Evolutionary conservation across 2,888 invertebrate genomes (phyloP).

Genomic region (Salticus scenicus): DNA sequence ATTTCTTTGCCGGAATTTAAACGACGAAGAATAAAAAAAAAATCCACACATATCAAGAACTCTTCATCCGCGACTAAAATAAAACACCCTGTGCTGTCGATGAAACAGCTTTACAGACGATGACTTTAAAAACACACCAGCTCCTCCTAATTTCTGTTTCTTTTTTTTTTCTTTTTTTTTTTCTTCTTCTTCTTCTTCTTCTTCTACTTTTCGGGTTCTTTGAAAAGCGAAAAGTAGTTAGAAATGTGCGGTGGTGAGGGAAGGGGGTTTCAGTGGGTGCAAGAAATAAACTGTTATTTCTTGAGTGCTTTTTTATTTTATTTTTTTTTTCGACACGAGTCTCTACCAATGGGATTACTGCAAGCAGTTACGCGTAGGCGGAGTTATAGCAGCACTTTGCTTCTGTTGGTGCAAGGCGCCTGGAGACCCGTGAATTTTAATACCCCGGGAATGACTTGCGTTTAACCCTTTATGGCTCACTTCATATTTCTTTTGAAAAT

Average conservation of each 20-base stretch:
- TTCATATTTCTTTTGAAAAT: too few relatives aligned
- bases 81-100: slow-evolving; percentile 7
- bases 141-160: neutral
- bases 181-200: neutral
- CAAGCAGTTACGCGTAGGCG: slow-evolving; percentile 57
- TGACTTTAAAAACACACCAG: slow-evolving; percentile 40
- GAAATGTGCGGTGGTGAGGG: neutral
- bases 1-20: too few relatives aligned
- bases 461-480: too few relatives aligned
- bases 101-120: neutral
- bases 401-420: neutral
- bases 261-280: neutral
- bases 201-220: too few relatives aligned
- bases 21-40: too few relatives aligned
- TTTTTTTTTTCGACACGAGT: too few relatives aligned
- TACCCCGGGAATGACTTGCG: slow-evolving; percentile 14
- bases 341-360: neutral
- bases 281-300: neutral
- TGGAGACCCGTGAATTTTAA: slow-evolving; percentile 48
- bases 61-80: slow-evolving; percentile 13
- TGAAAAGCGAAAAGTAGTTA: neutral
- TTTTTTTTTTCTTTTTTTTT: neutral
- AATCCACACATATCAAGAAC: neutral
- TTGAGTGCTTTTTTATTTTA: neutral
- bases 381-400: slow-evolving; percentile 43